These are phyloP conservation scores for Hoplodrina blanda DNA, from an alignment of 2,888 invertebrate genomes.

Conservation along the genomic window DNA sequence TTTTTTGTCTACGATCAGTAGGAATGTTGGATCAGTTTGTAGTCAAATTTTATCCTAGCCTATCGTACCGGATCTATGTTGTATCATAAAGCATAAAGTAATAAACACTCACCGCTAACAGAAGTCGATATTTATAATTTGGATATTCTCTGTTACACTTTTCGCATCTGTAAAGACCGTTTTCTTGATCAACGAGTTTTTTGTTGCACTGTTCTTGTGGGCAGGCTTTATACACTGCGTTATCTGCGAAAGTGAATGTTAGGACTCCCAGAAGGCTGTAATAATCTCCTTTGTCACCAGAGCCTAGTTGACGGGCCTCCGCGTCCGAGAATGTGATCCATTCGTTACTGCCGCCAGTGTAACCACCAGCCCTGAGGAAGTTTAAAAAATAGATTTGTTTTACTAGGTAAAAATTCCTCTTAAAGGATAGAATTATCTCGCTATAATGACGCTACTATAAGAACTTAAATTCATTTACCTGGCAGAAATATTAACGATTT, in stretches of 20 bases:
- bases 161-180: conserved; percentile 97
- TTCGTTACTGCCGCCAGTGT: conserved; percentile 88
- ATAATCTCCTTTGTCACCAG: conserved; percentile 95
- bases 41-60: no score
- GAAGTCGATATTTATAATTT: conserved; percentile 96
- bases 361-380: conserved; percentile 81
- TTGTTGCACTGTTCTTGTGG: conserved; percentile 97
- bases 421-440: no score
- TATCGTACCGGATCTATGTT: no score
- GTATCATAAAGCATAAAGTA: background rate
- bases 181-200: conserved; percentile 97
- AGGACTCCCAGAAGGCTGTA: conserved; percentile 95
- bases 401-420: no score
- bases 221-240: conserved; percentile 97
- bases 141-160: conserved; percentile 97
- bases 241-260: conserved; percentile 94
- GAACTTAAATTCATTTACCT: conserved; percentile 74
- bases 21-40: no score
- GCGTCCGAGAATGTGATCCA: conserved; percentile 95
- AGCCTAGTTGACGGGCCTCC: conserved; percentile 92
- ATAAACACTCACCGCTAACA: conserved; percentile 92
- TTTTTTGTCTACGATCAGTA: no score
- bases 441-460: no score
- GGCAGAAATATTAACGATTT: conserved; percentile 92
- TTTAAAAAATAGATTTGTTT: background rate